Percentiles rank a stretch among this genome's conserved stretches.
phyloP scores from a whole-genome alignment of 2,797 vertebrate species.

The Acrossocheilus fasciatus region DNA sequence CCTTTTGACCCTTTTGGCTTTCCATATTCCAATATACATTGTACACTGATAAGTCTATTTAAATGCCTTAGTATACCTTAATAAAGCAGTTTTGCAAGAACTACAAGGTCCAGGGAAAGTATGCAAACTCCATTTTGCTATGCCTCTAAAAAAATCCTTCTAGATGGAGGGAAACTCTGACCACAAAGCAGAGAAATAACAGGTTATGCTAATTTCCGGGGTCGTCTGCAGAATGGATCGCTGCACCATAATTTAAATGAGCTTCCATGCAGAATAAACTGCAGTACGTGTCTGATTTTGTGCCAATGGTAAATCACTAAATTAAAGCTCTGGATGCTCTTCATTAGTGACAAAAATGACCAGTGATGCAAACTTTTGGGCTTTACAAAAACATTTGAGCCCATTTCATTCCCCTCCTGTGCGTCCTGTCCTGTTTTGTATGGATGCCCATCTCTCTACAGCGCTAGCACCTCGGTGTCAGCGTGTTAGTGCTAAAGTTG shows the following conservation, averaged over 20 bases:
- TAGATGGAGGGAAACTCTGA: not conserved
- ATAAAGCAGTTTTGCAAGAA: not conserved
- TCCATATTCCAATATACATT: not conserved
- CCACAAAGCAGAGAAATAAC: constrained; percentile 27
- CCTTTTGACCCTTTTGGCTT: not conserved
- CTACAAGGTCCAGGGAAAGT: not conserved
- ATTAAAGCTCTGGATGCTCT: not conserved
- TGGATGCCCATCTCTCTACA: not conserved
- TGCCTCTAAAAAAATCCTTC: not conserved
- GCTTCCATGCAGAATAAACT: constrained; percentile 22
- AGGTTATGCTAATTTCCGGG: not conserved
- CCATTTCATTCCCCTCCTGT: not conserved
- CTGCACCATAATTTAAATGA: not conserved
- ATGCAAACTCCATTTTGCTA: not conserved
- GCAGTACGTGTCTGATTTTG: not conserved
- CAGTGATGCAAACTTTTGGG: not conserved
- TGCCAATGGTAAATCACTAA: constrained; percentile 7
- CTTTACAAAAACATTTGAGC: not conserved
- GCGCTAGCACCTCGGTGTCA: not conserved
- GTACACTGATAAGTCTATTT: not conserved
- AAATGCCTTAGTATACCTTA: not conserved
- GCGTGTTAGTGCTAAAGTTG: constrained; percentile 22
- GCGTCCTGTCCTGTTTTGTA: not conserved
- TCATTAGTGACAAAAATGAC: not conserved
- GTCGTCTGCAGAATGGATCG: constrained; percentile 4